Evolutionary conservation across 1,140 invertebrate species (phyloP).

Genomic region (Platorchestia sp.): DNA sequence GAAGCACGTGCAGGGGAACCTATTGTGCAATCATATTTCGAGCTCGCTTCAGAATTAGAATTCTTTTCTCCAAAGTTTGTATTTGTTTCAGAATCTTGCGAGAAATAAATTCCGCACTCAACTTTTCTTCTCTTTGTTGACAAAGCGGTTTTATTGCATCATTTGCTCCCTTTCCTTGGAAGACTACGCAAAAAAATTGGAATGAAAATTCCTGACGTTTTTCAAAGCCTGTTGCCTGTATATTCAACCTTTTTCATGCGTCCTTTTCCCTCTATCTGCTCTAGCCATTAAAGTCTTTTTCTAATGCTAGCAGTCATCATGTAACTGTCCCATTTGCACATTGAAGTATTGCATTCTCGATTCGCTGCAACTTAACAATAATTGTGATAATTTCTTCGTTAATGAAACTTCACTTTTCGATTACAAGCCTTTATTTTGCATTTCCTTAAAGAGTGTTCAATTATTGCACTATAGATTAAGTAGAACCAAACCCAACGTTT

Average conservation of each 20-base stretch:
- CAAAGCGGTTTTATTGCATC: not conserved
- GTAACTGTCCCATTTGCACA: not conserved
- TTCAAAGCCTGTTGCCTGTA: too few relatives aligned
- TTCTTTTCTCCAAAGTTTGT: not conserved
- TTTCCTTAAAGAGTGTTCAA: too few relatives aligned
- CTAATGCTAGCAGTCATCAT: not conserved
- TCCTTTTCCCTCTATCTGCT: not conserved
- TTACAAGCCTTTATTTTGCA: too few relatives aligned
- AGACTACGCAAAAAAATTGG: not conserved
- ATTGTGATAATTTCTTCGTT: too few relatives aligned
- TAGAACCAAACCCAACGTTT: too few relatives aligned
- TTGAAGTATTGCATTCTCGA: too few relatives aligned
- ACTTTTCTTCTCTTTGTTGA: not conserved
- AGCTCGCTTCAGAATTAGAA: not conserved
- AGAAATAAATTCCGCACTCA: not conserved
- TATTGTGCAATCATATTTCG: not conserved
- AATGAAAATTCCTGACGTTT: not conserved
- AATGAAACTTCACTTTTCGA: too few relatives aligned
- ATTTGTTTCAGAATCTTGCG: not conserved
- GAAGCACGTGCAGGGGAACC: not conserved
- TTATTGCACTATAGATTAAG: too few relatives aligned
- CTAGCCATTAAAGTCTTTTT: not conserved
- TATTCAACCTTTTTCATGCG: too few relatives aligned
- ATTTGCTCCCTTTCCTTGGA: not conserved
- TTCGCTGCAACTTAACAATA: too few relatives aligned